Evolutionary conservation across 2,888 invertebrate genomes (phyloP).

Genomic region (Furcula furcula): DNA sequence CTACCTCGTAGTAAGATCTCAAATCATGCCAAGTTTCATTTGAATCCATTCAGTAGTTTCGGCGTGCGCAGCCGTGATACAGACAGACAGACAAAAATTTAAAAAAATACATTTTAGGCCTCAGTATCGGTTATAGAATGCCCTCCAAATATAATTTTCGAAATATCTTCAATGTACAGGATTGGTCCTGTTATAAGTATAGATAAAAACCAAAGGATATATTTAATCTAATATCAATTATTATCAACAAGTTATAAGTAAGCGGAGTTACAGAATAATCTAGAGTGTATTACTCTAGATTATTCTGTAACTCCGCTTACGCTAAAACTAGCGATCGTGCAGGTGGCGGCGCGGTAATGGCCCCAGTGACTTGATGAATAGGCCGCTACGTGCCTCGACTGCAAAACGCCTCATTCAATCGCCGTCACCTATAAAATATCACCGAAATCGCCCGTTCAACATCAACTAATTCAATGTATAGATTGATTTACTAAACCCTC

Average conservation of each 20-base stretch:
- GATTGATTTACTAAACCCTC: constrained; percentile 65
- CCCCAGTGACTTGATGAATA: constrained; percentile 73
- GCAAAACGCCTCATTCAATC: constrained; percentile 67
- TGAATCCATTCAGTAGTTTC: too few relatives aligned
- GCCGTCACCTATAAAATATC: constrained; percentile 70
- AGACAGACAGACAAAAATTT: too few relatives aligned
- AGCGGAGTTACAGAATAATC: constrained; percentile 62
- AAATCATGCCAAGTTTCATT: too few relatives aligned
- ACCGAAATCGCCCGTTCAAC: constrained; percentile 70
- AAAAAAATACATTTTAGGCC: too few relatives aligned
- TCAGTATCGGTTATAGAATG: too few relatives aligned
- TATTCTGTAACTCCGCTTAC: too few relatives aligned
- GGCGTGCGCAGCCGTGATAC: too few relatives aligned
- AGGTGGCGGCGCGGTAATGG: constrained; percentile 73
- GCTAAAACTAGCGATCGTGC: constrained; percentile 66
- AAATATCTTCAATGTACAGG: too few relatives aligned
- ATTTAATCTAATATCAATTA: constrained; percentile 31
- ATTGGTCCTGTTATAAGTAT: too few relatives aligned
- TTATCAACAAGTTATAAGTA: constrained; percentile 54
- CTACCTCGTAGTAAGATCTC: too few relatives aligned
- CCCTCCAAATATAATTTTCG: too few relatives aligned
- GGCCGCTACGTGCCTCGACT: constrained; percentile 65
- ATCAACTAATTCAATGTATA: constrained; percentile 75
- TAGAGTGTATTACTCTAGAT: constrained; percentile 63
- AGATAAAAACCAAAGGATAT: too few relatives aligned